Conservation (phyloP, 2,888 invertebrate genomes). For the Sesamia inferens region DNA sequence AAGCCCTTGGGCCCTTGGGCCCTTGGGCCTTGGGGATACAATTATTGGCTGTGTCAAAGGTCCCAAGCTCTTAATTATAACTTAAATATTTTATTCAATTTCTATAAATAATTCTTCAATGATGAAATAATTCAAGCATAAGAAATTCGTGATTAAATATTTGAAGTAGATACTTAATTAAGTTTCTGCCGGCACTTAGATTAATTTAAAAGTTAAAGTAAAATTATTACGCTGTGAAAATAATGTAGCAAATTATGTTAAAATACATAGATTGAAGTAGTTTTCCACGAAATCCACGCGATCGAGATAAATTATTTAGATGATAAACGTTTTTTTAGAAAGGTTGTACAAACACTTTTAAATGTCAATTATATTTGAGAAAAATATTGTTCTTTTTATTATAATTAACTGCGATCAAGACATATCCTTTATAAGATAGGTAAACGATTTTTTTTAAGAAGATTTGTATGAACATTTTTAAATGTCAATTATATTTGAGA, state of each 20-base stretch:
- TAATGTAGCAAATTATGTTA: slow-evolving; percentile 16
- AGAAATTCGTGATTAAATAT: slow-evolving; percentile 3
- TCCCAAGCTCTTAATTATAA: not conserved
- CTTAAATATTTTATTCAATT: not conserved
- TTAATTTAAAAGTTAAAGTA: slow-evolving; percentile 20
- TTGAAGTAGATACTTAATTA: not conserved
- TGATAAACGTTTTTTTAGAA: too few relatives aligned
- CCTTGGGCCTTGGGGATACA: too few relatives aligned
- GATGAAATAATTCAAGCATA: not conserved
- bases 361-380: too few relatives aligned
- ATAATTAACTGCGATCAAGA: too few relatives aligned
- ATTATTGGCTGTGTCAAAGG: not conserved
- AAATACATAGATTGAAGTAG: slow-evolving; percentile 16
- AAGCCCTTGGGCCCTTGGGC: too few relatives aligned
- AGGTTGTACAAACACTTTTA: too few relatives aligned
- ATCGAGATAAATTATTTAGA: not conserved
- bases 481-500: too few relatives aligned
- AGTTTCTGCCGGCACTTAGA: not conserved
- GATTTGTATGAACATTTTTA: too few relatives aligned
- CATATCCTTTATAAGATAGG: too few relatives aligned
- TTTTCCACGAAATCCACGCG: slow-evolving; percentile 7
- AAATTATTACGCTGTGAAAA: slow-evolving; percentile 19
- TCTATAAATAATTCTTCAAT: not conserved
- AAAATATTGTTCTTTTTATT: too few relatives aligned
- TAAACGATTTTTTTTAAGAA: too few relatives aligned